Conservation (phyloP, 2,797 vertebrate genomes). For the Argya squamiceps region DNA sequence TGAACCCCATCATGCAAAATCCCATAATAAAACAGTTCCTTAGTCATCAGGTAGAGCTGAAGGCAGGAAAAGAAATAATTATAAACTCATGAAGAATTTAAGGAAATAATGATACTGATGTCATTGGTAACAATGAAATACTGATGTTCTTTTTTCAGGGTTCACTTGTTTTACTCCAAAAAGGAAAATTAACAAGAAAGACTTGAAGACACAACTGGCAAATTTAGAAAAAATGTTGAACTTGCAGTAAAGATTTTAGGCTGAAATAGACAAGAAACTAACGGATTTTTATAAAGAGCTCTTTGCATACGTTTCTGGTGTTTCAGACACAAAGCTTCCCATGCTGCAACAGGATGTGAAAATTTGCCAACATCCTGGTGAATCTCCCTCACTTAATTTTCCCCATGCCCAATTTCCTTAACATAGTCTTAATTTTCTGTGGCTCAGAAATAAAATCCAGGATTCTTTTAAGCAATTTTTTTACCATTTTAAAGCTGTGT, state of each 20-base stretch:
- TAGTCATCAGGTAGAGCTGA: background rate
- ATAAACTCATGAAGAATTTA: background rate
- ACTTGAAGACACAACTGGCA: background rate
- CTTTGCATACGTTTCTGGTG: background rate
- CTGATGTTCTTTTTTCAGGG: background rate
- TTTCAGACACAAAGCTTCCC: background rate
- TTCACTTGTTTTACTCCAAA: background rate
- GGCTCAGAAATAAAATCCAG: background rate
- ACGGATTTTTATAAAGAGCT: background rate
- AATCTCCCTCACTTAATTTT: background rate
- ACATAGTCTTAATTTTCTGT: background rate
- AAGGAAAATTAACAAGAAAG: background rate
- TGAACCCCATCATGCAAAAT: background rate
- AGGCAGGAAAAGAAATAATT: background rate
- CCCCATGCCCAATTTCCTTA: background rate
- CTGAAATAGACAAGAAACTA: background rate
- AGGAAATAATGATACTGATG: background rate
- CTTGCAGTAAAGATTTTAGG: background rate
- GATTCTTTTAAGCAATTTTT: accelerated
- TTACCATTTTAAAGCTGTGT: background rate
- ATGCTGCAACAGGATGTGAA: accelerated
- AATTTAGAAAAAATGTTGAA: background rate
- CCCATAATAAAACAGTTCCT: background rate
- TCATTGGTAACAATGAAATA: background rate
- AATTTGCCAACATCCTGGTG: background rate